A percentile compares a stretch with the other conserved stretches of the same genome.
Evolutionary conservation across 2,113 vertebrate genomes (phyloP).

Genomic region (Axis porcinus): DNA sequence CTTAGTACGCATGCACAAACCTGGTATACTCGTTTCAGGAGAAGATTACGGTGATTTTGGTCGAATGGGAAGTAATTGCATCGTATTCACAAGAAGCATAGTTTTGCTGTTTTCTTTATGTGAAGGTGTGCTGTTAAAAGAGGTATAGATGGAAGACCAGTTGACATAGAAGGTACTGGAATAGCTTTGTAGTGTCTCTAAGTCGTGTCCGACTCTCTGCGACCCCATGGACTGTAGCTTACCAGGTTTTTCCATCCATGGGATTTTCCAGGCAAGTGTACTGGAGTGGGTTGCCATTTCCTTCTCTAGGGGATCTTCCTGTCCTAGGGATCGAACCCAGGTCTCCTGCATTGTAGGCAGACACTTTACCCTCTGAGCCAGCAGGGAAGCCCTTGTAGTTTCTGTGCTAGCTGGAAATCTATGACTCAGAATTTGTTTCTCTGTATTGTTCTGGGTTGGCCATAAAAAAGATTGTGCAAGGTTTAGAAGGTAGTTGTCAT

Average conservation of each 20-base stretch:
- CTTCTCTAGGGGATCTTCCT: too few species aligned
- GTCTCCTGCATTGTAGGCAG: too few species aligned
- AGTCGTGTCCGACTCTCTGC: too few species aligned
- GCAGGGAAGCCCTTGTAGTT: too few species aligned
- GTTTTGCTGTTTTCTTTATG: neutral
- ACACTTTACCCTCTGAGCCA: too few species aligned
- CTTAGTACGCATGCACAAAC: fast-evolving
- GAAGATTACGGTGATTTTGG: neutral
- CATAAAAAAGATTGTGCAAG: neutral
- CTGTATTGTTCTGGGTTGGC: neutral
- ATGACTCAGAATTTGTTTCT: neutral
- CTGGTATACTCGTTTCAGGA: too few species aligned
- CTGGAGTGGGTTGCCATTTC: too few species aligned
- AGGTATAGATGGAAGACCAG: neutral
- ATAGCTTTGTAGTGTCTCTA: neutral
- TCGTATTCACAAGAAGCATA: neutral
- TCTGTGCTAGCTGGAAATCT: neutral
- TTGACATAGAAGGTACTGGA: neutral
- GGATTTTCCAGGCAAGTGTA: too few species aligned
- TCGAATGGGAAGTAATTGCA: neutral
- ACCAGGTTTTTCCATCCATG: too few species aligned
- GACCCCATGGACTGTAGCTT: too few species aligned
- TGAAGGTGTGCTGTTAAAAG: neutral
- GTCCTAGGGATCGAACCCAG: too few species aligned
- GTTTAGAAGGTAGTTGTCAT: neutral